Conservation (phyloP, 2,888 invertebrate species). For the Xestia rhomboidea region DNA sequence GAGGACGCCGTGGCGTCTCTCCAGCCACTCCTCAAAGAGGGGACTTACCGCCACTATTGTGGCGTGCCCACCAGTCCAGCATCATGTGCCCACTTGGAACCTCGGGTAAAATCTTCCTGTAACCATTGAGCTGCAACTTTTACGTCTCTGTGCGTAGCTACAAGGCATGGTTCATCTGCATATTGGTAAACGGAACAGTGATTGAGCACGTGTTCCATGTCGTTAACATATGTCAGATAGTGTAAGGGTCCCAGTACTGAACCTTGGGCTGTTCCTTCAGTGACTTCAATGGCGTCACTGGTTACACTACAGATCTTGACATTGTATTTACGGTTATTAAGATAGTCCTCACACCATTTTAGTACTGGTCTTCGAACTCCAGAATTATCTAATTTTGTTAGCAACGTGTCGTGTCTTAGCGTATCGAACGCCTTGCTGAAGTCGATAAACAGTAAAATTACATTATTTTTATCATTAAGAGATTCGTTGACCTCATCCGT, state of each 20-base stretch:
- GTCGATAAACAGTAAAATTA: conserved; percentile 2
- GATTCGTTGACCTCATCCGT: background rate
- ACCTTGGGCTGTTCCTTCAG: background rate
- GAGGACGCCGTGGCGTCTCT: too few species aligned
- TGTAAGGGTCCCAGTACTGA: background rate
- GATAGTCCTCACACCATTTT: background rate
- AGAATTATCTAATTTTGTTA: conserved; percentile 1
- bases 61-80: too few species aligned
- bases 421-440: conserved; percentile 3
- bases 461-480: background rate
- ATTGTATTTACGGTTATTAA: background rate
- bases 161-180: background rate
- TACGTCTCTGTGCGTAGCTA: too few species aligned
- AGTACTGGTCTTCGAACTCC: background rate
- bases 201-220: background rate
- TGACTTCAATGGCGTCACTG: conserved; percentile 3
- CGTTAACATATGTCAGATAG: background rate
- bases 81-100: too few species aligned
- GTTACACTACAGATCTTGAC: background rate
- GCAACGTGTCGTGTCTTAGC: background rate
- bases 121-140: too few species aligned
- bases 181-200: conserved; percentile 4
- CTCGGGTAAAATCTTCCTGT: too few species aligned
- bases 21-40: too few species aligned
- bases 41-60: too few species aligned